These are phyloP conservation scores for Cephus nigrinus DNA, from an alignment of 2,888 invertebrate species.

Conservation along the genomic window DNA sequence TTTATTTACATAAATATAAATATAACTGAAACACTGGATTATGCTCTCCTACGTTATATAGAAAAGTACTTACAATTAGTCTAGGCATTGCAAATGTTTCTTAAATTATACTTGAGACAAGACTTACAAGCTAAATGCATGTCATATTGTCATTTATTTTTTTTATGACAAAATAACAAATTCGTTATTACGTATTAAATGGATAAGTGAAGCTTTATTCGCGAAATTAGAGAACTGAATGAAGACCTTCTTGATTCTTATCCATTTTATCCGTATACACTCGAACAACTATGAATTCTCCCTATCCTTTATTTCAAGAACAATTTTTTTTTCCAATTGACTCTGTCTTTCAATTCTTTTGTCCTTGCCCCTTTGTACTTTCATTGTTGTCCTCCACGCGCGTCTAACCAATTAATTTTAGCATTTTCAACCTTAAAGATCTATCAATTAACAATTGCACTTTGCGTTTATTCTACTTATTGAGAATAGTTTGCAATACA, in stretches of 20 bases:
- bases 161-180: background rate
- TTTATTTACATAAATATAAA: background rate
- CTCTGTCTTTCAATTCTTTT: background rate
- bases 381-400: background rate
- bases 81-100: background rate
- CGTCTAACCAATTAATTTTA: background rate
- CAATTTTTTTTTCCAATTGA: background rate
- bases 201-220: background rate
- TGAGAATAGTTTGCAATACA: background rate
- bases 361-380: background rate
- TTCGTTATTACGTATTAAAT: background rate
- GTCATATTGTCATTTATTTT: background rate
- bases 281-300: too few species aligned
- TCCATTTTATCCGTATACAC: background rate
- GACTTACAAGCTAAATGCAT: background rate
- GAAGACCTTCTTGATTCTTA: background rate
- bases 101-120: background rate
- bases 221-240: background rate
- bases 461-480: background rate
- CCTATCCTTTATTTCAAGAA: background rate
- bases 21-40: constrained; percentile 1
- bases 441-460: background rate
- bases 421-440: background rate
- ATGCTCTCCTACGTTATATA: background rate
- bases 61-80: background rate